phyloP scores from a whole-genome alignment of 2,888 invertebrate species.

The Alloplasta piceator region DNA sequence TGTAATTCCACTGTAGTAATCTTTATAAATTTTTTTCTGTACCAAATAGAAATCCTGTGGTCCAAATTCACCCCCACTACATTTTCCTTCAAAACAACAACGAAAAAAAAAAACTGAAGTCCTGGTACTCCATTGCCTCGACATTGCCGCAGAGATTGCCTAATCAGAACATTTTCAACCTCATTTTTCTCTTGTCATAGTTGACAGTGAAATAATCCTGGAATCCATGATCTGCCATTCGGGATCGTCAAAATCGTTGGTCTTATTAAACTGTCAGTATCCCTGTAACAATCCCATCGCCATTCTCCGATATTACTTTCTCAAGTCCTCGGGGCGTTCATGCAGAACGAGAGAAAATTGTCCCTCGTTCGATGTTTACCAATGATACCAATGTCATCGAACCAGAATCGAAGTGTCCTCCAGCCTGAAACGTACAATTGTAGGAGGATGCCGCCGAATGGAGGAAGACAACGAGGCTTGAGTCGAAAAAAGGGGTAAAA shows the following conservation, averaged over 20 bases:
- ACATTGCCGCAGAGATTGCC: not conserved
- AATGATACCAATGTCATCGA: slow-evolving; percentile 47
- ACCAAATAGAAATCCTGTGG: too few species aligned
- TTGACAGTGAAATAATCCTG: not conserved
- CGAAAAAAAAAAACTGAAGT: too few species aligned
- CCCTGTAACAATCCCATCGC: slow-evolving; percentile 2
- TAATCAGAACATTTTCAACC: not conserved
- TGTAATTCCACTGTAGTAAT: too few species aligned
- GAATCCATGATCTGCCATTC: slow-evolving; percentile 1
- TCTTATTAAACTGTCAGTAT: slow-evolving; percentile 41
- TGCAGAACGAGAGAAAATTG: slow-evolving; percentile 26
- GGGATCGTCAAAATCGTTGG: slow-evolving; percentile 12
- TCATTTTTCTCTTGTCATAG: not conserved
- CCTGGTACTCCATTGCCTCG: not conserved
- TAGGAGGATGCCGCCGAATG: slow-evolving; percentile 41
- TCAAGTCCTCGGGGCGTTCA: slow-evolving; percentile 19
- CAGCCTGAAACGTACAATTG: slow-evolving; percentile 1
- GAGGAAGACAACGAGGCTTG: slow-evolving; percentile 6
- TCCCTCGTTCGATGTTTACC: slow-evolving; percentile 1
- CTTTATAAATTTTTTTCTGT: too few species aligned
- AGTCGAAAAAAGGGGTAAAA: not conserved
- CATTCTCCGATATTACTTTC: slow-evolving; percentile 45
- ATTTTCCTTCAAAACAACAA: too few species aligned
- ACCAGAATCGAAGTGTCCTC: slow-evolving; percentile 24
- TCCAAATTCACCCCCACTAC: too few species aligned